Percentiles rank a stretch among this genome's conserved stretches.
These are phyloP conservation scores for Drosophila austrosaltans DNA, from an alignment of 2,888 invertebrate species.

Conservation along the genomic window DNA sequence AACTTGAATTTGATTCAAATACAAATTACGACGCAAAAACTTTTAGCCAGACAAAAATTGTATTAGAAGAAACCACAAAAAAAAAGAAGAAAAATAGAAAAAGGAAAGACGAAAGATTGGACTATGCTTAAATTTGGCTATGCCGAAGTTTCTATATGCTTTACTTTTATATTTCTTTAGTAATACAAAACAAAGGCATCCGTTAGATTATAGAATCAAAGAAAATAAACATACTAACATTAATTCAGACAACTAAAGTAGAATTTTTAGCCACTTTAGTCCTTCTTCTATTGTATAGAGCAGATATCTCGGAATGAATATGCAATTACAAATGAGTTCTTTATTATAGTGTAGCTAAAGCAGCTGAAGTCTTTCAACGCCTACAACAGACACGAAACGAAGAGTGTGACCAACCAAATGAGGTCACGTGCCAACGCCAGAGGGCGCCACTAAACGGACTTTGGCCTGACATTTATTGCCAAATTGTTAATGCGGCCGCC, in stretches of 20 bases:
- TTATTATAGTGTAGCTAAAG: neutral
- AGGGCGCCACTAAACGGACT: constrained; percentile 40
- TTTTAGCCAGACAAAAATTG: constrained; percentile 32
- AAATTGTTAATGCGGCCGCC: constrained; percentile 35
- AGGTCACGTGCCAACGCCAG: constrained; percentile 69
- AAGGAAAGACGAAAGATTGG: constrained; percentile 21
- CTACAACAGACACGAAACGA: constrained; percentile 22
- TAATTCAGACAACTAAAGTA: too few relatives aligned
- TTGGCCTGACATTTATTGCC: constrained; percentile 32
- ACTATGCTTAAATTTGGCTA: neutral
- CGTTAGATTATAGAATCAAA: too few relatives aligned
- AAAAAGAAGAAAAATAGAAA: neutral
- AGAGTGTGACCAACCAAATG: constrained; percentile 48
- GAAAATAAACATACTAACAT: too few relatives aligned
- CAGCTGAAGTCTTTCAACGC: constrained; percentile 17
- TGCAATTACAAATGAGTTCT: neutral
- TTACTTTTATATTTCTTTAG: neutral
- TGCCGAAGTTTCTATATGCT: neutral
- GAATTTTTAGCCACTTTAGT: too few relatives aligned
- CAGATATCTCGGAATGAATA: neutral
- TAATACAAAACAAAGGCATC: too few relatives aligned
- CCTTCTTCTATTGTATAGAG: neutral
- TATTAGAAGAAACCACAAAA: constrained; percentile 18
- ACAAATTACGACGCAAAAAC: constrained; percentile 34
- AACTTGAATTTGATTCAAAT: constrained; percentile 21